Conservation (phyloP, 2,888 invertebrate genomes). For the Tortricodes alternella region DNA sequence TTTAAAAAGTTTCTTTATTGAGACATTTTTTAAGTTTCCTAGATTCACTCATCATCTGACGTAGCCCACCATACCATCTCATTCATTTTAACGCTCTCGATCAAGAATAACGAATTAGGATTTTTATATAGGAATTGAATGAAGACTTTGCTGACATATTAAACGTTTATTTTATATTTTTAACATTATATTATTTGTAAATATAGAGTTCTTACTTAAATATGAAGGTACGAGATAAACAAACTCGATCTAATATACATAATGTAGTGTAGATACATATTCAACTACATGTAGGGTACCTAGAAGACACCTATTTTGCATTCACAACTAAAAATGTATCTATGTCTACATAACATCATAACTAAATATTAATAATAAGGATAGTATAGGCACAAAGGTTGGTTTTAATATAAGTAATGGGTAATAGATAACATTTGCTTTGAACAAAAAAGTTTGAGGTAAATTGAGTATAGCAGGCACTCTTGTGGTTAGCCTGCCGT, state of each 20-base stretch:
- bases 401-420: constrained; percentile 48
- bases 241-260: constrained; percentile 73
- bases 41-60: no score
- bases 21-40: no score
- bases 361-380: constrained; percentile 67
- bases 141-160: constrained; percentile 49
- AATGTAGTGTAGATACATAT: constrained; percentile 66
- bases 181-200: constrained; percentile 84
- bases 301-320: constrained; percentile 47
- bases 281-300: constrained; percentile 62
- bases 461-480: constrained; percentile 34
- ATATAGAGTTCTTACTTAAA: constrained; percentile 79
- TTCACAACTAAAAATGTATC: constrained; percentile 61
- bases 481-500: constrained; percentile 2
- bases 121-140: no score
- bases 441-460: constrained; percentile 59
- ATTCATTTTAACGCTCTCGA: no score
- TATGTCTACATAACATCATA: constrained; percentile 51
- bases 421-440: constrained; percentile 69
- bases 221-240: constrained; percentile 75
- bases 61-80: no score
- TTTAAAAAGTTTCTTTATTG: no score
- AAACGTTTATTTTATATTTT: constrained; percentile 81
- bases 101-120: no score
- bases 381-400: constrained; percentile 75